phyloP scores from a whole-genome alignment of 2,797 vertebrate genomes.

The Pseudocheirus occidentalis region DNA sequence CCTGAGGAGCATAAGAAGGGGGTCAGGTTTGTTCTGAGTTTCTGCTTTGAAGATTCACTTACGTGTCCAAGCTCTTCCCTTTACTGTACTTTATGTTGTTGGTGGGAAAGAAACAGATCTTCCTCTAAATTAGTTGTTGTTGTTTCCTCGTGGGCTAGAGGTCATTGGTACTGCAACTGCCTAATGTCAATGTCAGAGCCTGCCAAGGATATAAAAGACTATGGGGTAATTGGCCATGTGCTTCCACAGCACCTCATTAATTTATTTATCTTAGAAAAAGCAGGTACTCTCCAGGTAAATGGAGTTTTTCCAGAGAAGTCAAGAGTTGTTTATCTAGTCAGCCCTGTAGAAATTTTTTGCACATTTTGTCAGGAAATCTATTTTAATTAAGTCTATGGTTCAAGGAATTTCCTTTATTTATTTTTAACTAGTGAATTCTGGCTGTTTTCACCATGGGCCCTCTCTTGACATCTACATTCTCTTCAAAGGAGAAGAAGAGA shows the following conservation, averaged over 20 bases:
- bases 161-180: neutral
- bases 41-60: neutral
- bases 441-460: constrained; percentile 34
- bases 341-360: constrained; percentile 72
- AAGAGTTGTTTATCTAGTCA: constrained; percentile 63
- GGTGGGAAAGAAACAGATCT: neutral
- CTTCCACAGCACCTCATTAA: neutral
- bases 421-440: constrained; percentile 73
- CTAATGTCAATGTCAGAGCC: neutral
- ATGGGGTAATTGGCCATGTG: neutral
- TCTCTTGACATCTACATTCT: constrained; percentile 74
- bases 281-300: constrained; percentile 54
- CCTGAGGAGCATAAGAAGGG: neutral
- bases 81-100: neutral
- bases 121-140: neutral
- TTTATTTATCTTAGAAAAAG: constrained; percentile 46
- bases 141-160: neutral
- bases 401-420: constrained; percentile 73
- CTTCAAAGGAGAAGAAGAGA: constrained; percentile 67
- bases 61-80: neutral
- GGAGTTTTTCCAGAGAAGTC: constrained; percentile 44
- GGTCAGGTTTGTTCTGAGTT: neutral
- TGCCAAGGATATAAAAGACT: constrained; percentile 9
- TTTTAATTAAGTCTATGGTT: constrained; percentile 61
- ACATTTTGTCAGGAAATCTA: constrained; percentile 73